A percentile compares a stretch with the other conserved stretches of the same genome.
Conservation (phyloP, 2,888 invertebrate species). For the Brachyptera risi region DNA sequence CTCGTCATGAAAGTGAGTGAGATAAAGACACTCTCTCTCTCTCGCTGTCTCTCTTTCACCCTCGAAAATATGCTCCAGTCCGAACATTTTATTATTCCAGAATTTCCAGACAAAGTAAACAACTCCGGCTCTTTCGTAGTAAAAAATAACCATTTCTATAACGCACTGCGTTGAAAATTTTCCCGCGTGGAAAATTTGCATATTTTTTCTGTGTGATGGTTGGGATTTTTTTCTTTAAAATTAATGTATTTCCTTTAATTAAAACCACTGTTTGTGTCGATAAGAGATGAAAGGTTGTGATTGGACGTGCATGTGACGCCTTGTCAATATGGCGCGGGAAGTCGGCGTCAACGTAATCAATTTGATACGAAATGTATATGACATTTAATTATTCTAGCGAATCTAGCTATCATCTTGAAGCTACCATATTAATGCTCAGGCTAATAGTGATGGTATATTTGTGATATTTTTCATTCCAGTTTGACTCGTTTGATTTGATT, state of each 20-base stretch:
- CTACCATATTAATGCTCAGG: no score
- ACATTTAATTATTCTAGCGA: no score
- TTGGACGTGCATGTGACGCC: not conserved
- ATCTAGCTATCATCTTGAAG: no score
- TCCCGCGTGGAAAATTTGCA: conserved; percentile 12
- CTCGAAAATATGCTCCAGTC: not conserved
- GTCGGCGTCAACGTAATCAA: no score
- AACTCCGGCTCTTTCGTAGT: conserved; percentile 9
- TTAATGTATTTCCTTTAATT: conserved; percentile 15
- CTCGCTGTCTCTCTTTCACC: no score
- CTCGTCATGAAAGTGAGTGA: not conserved
- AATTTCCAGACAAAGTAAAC: conserved; percentile 14
- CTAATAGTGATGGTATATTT: no score
- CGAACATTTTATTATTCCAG: conserved; percentile 7
- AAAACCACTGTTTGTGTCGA: conserved; percentile 21
- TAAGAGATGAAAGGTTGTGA: conserved; percentile 20
- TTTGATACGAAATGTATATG: no score
- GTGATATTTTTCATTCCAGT: no score
- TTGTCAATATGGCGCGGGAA: not conserved
- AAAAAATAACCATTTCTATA: conserved; percentile 6
- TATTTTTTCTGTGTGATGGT: conserved; percentile 7
- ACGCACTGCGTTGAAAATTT: conserved; percentile 3
- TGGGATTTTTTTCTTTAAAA: conserved; percentile 9
- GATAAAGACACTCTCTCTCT: no score
- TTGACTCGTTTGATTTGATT: no score